phyloP scores from a whole-genome alignment of 2,888 invertebrate genomes.

The Ptychoptera albimana region DNA sequence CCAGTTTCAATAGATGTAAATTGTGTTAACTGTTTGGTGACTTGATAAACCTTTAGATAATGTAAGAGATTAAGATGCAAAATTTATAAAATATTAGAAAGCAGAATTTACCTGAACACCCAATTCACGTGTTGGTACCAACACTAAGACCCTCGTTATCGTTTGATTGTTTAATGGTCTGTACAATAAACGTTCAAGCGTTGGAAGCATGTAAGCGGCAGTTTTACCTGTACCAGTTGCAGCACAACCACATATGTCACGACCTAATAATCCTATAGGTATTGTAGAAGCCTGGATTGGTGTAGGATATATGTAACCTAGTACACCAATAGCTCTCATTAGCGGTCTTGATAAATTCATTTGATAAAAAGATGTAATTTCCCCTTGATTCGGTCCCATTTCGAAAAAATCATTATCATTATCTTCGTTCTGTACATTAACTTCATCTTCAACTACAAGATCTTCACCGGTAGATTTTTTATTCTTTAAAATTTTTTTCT shows the following conservation, averaged over 20 bases:
- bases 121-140: slow-evolving; percentile 93
- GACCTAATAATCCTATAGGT: slow-evolving; percentile 80
- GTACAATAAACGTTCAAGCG: slow-evolving; percentile 82
- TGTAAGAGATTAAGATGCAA: slow-evolving; percentile 8
- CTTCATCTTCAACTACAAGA: slow-evolving; percentile 33
- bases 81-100: slow-evolving; percentile 8
- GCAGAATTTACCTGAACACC: slow-evolving; percentile 56
- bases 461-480: slow-evolving; percentile 30
- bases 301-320: slow-evolving; percentile 88
- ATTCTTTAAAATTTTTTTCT: slow-evolving; percentile 40
- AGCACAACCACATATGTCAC: slow-evolving; percentile 96
- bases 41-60: slow-evolving; percentile 62
- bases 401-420: slow-evolving; percentile 39
- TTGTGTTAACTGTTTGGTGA: slow-evolving; percentile 78
- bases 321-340: slow-evolving; percentile 72
- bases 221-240: slow-evolving; percentile 98
- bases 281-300: slow-evolving; percentile 94
- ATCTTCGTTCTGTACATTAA: slow-evolving; percentile 31
- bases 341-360: slow-evolving; percentile 94
- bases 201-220: slow-evolving; percentile 96
- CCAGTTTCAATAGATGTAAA: slow-evolving; percentile 70
- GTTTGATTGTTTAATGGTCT: slow-evolving; percentile 54
- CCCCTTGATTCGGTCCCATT: slow-evolving; percentile 47
- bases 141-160: slow-evolving; percentile 70
- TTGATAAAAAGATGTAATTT: slow-evolving; percentile 65